phyloP scores from a whole-genome alignment of 23 tunicate species.

The Clavelina lepadiformis region DNA sequence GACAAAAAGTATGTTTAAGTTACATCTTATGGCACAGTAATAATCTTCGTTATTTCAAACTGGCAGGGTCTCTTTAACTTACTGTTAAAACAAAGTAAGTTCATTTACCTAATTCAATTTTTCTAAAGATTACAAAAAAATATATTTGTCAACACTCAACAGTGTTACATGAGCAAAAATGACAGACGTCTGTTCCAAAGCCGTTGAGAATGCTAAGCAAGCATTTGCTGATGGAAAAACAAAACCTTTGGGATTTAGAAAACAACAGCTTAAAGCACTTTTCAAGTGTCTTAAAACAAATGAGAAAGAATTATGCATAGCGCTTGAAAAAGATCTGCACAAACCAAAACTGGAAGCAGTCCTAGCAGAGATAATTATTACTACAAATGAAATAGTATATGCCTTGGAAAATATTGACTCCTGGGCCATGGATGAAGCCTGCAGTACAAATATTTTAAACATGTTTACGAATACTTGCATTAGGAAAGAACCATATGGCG shows the following conservation, averaged over 20 bases:
- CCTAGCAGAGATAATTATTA: constrained; percentile 31
- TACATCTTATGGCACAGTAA: no score
- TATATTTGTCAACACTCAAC: no score
- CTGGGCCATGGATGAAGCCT: constrained; percentile 19
- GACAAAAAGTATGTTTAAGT: no score
- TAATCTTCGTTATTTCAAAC: no score
- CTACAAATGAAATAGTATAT: constrained; percentile 40
- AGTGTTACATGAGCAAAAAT: no score
- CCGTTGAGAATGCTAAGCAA: no score
- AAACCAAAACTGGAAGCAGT: constrained; percentile 39
- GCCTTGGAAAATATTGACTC: constrained; percentile 31
- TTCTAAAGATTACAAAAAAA: no score
- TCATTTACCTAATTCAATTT: no score
- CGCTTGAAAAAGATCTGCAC: constrained; percentile 32
- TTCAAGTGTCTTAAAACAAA: constrained; percentile 31
- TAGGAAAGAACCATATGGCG: constrained; percentile 68
- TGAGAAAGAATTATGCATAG: constrained; percentile 29
- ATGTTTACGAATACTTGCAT: constrained; percentile 15
- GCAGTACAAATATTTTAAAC: constrained; percentile 13
- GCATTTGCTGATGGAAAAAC: constrained; percentile 49
- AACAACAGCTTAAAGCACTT: constrained; percentile 40
- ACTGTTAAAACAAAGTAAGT: no score
- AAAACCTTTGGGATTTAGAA: constrained; percentile 38
- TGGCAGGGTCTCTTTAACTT: no score
- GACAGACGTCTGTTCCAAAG: no score